Evolutionary conservation across 1,140 invertebrate species (phyloP).

Genomic region (Bombus sibiricus): DNA sequence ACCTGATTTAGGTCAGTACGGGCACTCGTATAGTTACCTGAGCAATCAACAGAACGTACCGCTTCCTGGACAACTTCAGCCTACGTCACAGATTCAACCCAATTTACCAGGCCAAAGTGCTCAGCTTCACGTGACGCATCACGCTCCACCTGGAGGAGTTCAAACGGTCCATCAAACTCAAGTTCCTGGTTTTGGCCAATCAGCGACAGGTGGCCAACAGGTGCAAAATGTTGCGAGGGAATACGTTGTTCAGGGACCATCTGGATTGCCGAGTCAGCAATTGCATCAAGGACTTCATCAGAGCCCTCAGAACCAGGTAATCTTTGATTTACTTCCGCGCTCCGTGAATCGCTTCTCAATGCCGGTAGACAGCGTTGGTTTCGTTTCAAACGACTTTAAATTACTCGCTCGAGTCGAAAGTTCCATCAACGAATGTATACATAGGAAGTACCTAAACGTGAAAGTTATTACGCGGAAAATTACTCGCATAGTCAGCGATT

Average conservation of each 20-base stretch:
- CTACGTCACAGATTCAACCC: slow-evolving; percentile 74
- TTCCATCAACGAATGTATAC: background rate
- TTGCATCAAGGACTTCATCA: slow-evolving; percentile 73
- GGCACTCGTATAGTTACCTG: slow-evolving; percentile 75
- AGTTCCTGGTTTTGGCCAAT: slow-evolving; percentile 73
- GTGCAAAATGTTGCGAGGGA: slow-evolving; percentile 72
- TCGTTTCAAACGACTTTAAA: background rate
- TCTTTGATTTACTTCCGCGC: background rate
- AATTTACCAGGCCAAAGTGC: slow-evolving; percentile 79
- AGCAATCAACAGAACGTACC: slow-evolving; percentile 75
- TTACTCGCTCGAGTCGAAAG: background rate
- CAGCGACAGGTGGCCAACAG: slow-evolving; percentile 67
- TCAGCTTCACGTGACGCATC: slow-evolving; percentile 80
- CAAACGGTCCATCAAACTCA: slow-evolving; percentile 81
- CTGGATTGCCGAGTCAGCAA: slow-evolving; percentile 66
- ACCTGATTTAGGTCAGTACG: slow-evolving; percentile 71
- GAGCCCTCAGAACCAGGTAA: slow-evolving; percentile 68
- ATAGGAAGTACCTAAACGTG: background rate
- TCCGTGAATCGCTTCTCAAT: background rate
- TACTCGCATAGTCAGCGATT: background rate
- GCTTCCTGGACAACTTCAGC: slow-evolving; percentile 77
- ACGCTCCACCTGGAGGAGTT: slow-evolving; percentile 77
- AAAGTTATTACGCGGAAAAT: background rate
- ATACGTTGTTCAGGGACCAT: slow-evolving; percentile 73
- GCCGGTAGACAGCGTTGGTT: background rate